Evolutionary conservation across 2,113 vertebrate genomes (phyloP).

Genomic region (Synodontis membranacea): DNA sequence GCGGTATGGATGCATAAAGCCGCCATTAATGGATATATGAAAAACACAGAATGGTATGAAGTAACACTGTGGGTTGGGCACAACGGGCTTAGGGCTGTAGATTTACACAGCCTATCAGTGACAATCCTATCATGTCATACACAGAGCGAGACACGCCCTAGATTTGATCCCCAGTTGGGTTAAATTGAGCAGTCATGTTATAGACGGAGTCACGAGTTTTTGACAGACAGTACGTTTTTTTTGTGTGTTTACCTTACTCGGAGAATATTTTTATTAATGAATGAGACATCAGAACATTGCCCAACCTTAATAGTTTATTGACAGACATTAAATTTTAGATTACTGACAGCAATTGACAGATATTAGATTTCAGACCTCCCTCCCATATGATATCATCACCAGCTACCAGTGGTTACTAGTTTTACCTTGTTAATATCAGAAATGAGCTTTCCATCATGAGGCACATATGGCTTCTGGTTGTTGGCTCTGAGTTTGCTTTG

Average conservation of each 20-base stretch:
- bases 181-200: not conserved
- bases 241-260: no score
- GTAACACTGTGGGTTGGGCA: no score
- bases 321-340: not conserved
- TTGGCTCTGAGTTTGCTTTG: conserved; percentile 94
- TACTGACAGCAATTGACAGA: not conserved
- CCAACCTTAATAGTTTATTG: not conserved
- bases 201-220: no score
- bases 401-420: not conserved
- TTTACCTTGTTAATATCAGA: conserved; percentile 93
- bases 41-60: no score
- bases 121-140: no score
- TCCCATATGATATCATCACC: not conserved
- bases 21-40: no score
- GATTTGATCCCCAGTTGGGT: no score
- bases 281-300: not conserved
- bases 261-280: not conserved
- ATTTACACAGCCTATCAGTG: no score
- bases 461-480: conserved; percentile 88
- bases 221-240: no score
- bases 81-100: no score
- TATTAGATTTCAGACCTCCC: not conserved
- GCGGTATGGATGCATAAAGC: no score
- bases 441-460: conserved; percentile 88
- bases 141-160: no score